Evolutionary conservation across 2,113 vertebrate genomes (phyloP).

Genomic region (Australoheros scitulus): DNA sequence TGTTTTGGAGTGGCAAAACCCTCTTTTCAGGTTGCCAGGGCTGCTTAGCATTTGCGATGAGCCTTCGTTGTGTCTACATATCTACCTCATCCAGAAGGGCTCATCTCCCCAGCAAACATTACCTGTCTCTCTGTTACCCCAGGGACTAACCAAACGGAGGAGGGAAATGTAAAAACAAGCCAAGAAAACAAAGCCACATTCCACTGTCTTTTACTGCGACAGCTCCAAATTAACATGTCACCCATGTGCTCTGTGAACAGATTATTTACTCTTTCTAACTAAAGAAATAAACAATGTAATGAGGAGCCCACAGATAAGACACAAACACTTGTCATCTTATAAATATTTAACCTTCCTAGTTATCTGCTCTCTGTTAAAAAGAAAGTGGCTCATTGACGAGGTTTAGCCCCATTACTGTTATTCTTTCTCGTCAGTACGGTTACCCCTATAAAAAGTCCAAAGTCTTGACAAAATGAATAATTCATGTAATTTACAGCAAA

Average conservation of each 20-base stretch:
- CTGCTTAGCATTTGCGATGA: conserved; percentile 77
- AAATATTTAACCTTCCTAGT: conserved; percentile 71
- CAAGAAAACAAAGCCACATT: conserved; percentile 33
- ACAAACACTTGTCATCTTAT: conserved; percentile 71
- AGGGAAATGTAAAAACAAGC: conserved; percentile 40
- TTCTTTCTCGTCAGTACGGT: conserved; percentile 41
- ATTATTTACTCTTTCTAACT: conserved; percentile 63
- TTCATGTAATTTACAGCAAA: conserved; percentile 74
- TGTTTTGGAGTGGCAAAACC: conserved; percentile 60
- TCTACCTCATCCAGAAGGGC: conserved; percentile 69
- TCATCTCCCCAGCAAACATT: conserved; percentile 74
- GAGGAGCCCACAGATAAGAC: conserved; percentile 57
- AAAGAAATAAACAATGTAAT: conserved; percentile 68
- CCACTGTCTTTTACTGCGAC: conserved; percentile 14
- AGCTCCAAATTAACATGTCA: conserved; percentile 66
- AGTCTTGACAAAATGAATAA: conserved; percentile 68
- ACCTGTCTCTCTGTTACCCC: conserved; percentile 66
- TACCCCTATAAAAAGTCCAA: conserved; percentile 42
- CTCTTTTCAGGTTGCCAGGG: conserved; percentile 52
- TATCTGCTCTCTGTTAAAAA: conserved; percentile 33
- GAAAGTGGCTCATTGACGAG: conserved; percentile 24
- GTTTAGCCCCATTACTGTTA: conserved; percentile 25
- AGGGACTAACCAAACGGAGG: conserved; percentile 42
- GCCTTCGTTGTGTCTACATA: conserved; percentile 60
- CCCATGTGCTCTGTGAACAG: conserved; percentile 34